Conservation (phyloP, 2,888 invertebrate species). For the Melinaea menophilus region DNA sequence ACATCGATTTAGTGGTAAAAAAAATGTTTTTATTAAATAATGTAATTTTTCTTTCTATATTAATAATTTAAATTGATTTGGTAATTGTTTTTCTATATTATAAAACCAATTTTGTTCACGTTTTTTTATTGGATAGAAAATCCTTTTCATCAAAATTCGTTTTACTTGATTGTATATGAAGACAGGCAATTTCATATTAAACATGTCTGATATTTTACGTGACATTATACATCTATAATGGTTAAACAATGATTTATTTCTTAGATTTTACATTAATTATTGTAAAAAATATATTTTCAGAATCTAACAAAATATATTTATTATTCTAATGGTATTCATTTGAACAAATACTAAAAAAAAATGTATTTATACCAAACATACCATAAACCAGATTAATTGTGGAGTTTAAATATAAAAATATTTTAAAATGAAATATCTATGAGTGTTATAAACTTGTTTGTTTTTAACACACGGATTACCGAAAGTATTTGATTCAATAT, state of each 20-base stretch:
- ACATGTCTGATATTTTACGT: conserved; percentile 20
- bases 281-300: too few relatives aligned
- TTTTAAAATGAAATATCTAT: conserved; percentile 6
- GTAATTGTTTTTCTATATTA: too few relatives aligned
- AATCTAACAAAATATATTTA: too few relatives aligned
- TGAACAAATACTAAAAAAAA: too few relatives aligned
- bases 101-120: background rate
- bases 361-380: too few relatives aligned
- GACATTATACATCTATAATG: conserved; percentile 9
- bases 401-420: too few relatives aligned
- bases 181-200: background rate
- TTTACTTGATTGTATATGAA: background rate
- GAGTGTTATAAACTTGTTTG: conserved; percentile 9
- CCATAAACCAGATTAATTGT: too few relatives aligned
- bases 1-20: background rate
- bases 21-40: too few relatives aligned
- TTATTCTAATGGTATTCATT: too few relatives aligned
- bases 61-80: too few relatives aligned
- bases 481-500: conserved; percentile 27
- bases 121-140: background rate
- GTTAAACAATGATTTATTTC: background rate
- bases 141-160: background rate
- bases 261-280: too few relatives aligned
- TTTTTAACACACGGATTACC: conserved; percentile 15
- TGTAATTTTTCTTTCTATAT: too few relatives aligned